Percentiles rank a stretch among this genome's conserved stretches.
These are phyloP conservation scores for Diaphora mendica DNA, from an alignment of 2,888 invertebrate species.

Conservation along the genomic window DNA sequence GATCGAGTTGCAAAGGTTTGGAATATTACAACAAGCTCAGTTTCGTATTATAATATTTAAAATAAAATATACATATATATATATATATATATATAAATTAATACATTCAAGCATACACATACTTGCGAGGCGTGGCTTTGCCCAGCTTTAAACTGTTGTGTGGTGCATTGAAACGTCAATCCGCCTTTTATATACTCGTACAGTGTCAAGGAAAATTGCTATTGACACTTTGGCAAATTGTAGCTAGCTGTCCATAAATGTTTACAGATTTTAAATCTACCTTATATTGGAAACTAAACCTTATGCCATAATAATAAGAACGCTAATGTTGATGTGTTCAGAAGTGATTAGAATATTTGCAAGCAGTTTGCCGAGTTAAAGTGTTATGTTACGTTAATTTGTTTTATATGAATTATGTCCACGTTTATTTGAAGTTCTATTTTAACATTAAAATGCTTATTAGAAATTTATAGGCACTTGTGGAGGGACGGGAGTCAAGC, in stretches of 20 bases:
- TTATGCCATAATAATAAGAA: background rate
- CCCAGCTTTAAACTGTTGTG: slow-evolving; percentile 27
- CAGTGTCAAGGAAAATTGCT: slow-evolving; percentile 52
- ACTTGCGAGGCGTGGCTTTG: slow-evolving; percentile 26
- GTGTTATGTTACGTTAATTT: slow-evolving; percentile 48
- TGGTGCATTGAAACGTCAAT: slow-evolving; percentile 48
- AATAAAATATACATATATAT: no score
- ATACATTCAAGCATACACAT: slow-evolving; percentile 13
- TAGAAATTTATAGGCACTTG: no score
- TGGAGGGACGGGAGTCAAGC: no score
- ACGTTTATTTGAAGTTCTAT: slow-evolving; percentile 35
- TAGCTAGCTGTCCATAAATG: slow-evolving; percentile 42
- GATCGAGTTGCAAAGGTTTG: no score
- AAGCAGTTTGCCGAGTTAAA: slow-evolving; percentile 49
- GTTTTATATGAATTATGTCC: slow-evolving; percentile 39
- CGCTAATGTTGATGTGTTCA: slow-evolving; percentile 7
- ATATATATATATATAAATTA: no score
- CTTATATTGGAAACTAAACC: slow-evolving; percentile 17
- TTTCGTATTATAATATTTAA: no score
- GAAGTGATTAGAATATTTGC: slow-evolving; percentile 45
- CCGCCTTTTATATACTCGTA: slow-evolving; percentile 44
- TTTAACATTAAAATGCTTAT: no score
- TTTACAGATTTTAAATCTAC: slow-evolving; percentile 25
- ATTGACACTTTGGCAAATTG: slow-evolving; percentile 60
- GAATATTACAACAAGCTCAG: no score